These are phyloP conservation scores for Germaria angustata DNA, from an alignment of 2,888 invertebrate genomes.

Conservation along the genomic window DNA sequence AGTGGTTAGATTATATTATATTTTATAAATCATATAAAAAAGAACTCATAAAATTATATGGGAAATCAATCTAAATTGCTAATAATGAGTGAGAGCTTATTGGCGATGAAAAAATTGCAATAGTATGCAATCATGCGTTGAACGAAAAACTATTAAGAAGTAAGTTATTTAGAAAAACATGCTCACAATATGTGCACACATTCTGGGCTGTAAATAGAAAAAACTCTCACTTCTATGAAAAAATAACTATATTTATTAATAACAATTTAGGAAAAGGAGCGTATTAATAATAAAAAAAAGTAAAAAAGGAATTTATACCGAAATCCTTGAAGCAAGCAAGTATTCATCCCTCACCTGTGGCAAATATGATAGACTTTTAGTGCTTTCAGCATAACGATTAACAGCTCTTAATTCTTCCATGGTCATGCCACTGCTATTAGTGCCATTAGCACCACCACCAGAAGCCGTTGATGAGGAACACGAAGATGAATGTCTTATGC, in stretches of 20 bases:
- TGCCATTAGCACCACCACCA: conserved; percentile 67
- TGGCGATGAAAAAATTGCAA: not conserved
- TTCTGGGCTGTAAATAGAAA: conserved; percentile 13
- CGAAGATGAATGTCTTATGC: conserved; percentile 79
- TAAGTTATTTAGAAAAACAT: conserved; percentile 11
- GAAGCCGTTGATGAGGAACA: conserved; percentile 83
- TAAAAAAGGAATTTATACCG: conserved; percentile 74
- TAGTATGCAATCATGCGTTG: conserved; percentile 10
- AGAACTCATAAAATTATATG: not conserved
- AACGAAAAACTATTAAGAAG: not conserved
- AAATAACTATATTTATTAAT: conserved; percentile 41
- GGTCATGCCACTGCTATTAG: conserved; percentile 83
- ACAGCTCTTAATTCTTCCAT: conserved; percentile 91
- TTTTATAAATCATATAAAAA: not conserved
- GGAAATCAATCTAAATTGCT: conserved; percentile 9
- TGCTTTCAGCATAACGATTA: conserved; percentile 94
- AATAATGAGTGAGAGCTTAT: conserved; percentile 27
- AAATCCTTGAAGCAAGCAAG: conserved; percentile 79
- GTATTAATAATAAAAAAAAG: conserved; percentile 60
- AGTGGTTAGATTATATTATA: not conserved
- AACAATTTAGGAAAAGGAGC: conserved; percentile 38
- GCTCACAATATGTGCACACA: conserved; percentile 18
- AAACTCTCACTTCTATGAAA: conserved; percentile 40
- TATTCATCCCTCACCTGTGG: conserved; percentile 88
- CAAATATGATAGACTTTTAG: conserved; percentile 93